These are phyloP conservation scores for Oxystoma pomonae DNA, from an alignment of 2,888 invertebrate genomes.

Conservation along the genomic window DNA sequence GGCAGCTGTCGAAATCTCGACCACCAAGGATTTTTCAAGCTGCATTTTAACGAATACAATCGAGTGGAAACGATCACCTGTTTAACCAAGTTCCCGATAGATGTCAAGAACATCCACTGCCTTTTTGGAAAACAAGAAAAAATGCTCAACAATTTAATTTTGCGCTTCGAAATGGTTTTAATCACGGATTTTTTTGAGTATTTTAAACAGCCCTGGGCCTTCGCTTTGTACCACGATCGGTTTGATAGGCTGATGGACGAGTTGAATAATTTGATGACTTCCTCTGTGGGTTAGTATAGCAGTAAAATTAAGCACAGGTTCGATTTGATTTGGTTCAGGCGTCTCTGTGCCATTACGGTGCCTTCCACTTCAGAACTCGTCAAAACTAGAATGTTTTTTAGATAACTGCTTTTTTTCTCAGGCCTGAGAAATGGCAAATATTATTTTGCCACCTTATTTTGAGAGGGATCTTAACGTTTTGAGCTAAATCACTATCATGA, in stretches of 20 bases:
- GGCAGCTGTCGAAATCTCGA: slow-evolving; percentile 47
- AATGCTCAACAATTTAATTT: slow-evolving; percentile 62
- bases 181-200: slow-evolving; percentile 64
- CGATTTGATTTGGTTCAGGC: no score
- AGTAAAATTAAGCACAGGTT: no score
- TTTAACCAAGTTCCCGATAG: slow-evolving; percentile 54
- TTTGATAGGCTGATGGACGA: slow-evolving; percentile 48
- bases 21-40: slow-evolving; percentile 55
- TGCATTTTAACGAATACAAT: slow-evolving; percentile 56
- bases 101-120: slow-evolving; percentile 54
- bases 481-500: no score
- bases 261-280: slow-evolving; percentile 30
- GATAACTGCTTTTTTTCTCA: no score
- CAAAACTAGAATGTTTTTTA: no score
- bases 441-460: no score
- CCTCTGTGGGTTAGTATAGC: slow-evolving; percentile 24
- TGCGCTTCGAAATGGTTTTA: slow-evolving; percentile 56
- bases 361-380: no score
- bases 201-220: slow-evolving; percentile 64
- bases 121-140: slow-evolving; percentile 72
- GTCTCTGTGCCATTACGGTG: no score
- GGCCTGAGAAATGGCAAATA: no score
- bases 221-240: slow-evolving; percentile 59
- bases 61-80: slow-evolving; percentile 59
- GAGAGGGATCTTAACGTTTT: no score